Base-by-base conservation (phyloP, 2,888 invertebrate species). In the Cryptus armator region DNA sequence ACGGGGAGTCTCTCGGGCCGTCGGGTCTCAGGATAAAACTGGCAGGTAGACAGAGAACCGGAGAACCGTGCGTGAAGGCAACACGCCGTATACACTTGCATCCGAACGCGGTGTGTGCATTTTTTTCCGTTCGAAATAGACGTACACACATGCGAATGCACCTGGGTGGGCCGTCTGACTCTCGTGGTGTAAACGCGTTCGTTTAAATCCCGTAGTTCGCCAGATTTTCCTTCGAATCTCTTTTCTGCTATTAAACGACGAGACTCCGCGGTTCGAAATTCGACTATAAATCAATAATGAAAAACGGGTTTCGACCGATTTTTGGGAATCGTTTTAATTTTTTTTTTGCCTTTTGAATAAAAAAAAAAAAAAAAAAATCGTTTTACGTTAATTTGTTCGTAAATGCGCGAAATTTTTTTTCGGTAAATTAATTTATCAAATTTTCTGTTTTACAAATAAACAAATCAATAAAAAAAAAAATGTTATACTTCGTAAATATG, bases 121-220 rank as follows among this genome's bases (percentile, higher is more conserved):
- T 66, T n/a, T 76, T 74, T 53, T 66, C 46, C 14, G 24, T 66
- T 12, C 3, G 32, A 46, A 44, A 14, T 14, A 67, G 48, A 24
- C 16, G 37, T 24, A 59, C 16, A 56, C 12, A 56, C 56, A 53
- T 53, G 53, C 64, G 48, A 43, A 75, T 66, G 64, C 16, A 71
- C 70, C 70, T 76, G 84, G 78, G 78, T 84, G 84, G 84, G 76
- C 80, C 37, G 74, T 56, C 81, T 68, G 29, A 16, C 43, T 66
- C 48, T 66, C 48, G 53, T 74, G 62, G 51, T 43, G 44, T 19
- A 44, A 37, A 46, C 74, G 62, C 74, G 29, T 29, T 74, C 46
- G 44, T 67, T 74, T 46, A 29, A 46, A 46, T 44, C 4, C 72
- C 43, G 72, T 7, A 5, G 1, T 29, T 24, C 29, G 44, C 19